phyloP scores from a whole-genome alignment of 2,113 vertebrate species.

The Megatriorchis doriae region DNA sequence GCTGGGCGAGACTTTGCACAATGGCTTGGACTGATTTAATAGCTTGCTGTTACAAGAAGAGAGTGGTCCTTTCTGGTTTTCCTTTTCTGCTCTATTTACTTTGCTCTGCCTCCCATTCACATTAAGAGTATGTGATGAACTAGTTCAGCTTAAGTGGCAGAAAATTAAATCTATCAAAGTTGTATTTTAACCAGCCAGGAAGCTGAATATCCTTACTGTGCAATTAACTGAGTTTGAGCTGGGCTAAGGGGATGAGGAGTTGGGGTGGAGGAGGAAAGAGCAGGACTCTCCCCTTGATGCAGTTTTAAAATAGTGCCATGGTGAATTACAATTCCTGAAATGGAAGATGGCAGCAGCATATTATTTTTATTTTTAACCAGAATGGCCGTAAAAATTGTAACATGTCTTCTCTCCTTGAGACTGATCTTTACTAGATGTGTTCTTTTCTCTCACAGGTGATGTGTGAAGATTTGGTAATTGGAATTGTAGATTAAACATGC shows the following conservation, averaged over 20 bases:
- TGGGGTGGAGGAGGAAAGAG: not conserved
- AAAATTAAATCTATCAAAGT: not conserved
- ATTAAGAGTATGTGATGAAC: not conserved
- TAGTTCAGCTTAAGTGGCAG: not conserved
- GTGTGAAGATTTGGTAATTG: slow-evolving; percentile 44
- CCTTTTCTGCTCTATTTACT: not conserved
- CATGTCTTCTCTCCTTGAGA: not conserved
- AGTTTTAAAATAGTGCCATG: not conserved
- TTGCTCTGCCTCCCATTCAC: not conserved
- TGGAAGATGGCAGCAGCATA: not conserved
- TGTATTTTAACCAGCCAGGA: not conserved
- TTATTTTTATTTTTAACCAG: not conserved
- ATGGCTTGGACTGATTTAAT: not conserved
- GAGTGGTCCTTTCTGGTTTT: not conserved
- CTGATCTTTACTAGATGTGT: not conserved
- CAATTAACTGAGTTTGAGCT: not conserved
- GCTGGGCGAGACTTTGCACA: not conserved
- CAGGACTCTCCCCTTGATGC: not conserved
- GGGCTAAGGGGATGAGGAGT: not conserved
- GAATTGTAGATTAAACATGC: slow-evolving; percentile 30
- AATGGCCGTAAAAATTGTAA: not conserved
- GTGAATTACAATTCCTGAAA: not conserved
- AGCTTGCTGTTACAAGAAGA: not conserved
- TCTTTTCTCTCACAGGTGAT: slow-evolving; percentile 53
- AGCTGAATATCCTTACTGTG: not conserved